phyloP scores from a whole-genome alignment of 2,888 invertebrate genomes.

The Dryobota labecula region DNA sequence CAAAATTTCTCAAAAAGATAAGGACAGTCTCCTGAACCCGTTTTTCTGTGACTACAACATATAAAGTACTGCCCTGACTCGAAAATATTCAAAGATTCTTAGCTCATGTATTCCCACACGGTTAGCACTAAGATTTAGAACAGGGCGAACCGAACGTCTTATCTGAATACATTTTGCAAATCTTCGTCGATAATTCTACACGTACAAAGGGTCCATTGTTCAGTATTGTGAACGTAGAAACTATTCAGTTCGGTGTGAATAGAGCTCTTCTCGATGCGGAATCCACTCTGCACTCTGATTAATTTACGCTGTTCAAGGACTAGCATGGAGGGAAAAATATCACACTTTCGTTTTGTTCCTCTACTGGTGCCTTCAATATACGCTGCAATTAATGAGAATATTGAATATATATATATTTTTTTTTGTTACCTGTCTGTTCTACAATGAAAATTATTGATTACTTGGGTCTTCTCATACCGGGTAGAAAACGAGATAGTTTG shows the following conservation, averaged over 20 bases:
- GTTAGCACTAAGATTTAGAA: slow-evolving; percentile 38
- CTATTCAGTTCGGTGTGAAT: slow-evolving; percentile 63
- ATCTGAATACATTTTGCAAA: slow-evolving; percentile 59
- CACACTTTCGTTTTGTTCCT: slow-evolving; percentile 5
- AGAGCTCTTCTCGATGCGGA: slow-evolving; percentile 37
- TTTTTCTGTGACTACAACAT: too few relatives aligned
- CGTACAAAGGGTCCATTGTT: slow-evolving; percentile 61
- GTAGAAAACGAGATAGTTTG: too few relatives aligned
- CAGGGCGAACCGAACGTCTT: slow-evolving; percentile 26
- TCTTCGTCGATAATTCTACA: slow-evolving; percentile 57
- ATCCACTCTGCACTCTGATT: slow-evolving; percentile 58
- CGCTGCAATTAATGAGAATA: slow-evolving; percentile 6
- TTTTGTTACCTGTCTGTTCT: neutral
- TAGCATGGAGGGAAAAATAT: slow-evolving; percentile 16
- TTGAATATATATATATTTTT: neutral
- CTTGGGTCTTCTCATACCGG: neutral
- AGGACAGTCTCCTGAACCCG: too few relatives aligned
- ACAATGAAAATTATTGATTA: neutral
- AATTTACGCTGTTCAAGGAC: slow-evolving; percentile 44
- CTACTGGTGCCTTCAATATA: neutral
- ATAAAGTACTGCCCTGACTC: too few relatives aligned
- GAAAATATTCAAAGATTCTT: neutral
- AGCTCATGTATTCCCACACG: slow-evolving; percentile 16
- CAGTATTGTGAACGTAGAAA: slow-evolving; percentile 60
- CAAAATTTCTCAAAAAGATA: too few relatives aligned